A percentile compares a stretch with the other conserved stretches of the same genome.
Conservation (phyloP, 2,113 vertebrate species). For the Rhineura floridana region DNA sequence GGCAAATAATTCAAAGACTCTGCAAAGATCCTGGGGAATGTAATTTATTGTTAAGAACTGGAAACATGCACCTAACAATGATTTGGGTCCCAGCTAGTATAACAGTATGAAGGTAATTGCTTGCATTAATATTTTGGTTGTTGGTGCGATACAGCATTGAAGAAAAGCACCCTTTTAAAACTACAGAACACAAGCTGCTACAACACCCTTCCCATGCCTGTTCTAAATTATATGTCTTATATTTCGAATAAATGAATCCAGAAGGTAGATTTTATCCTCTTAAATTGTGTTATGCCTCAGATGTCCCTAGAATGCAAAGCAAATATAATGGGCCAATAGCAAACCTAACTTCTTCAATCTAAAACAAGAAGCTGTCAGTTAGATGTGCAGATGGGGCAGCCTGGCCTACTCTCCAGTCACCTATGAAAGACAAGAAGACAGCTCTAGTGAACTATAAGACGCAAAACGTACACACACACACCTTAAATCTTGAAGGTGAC, state of each 20-base stretch:
- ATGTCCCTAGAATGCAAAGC: neutral
- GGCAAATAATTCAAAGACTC: neutral
- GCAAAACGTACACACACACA: neutral
- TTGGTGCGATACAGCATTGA: neutral
- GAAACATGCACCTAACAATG: neutral
- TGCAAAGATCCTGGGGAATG: neutral
- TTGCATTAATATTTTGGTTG: slow-evolving; percentile 22
- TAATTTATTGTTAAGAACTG: neutral
- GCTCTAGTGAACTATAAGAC: slow-evolving; percentile 29
- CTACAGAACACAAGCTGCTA: slow-evolving; percentile 2
- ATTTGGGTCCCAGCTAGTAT: neutral
- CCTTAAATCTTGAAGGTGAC: neutral
- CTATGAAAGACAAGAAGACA: slow-evolving; percentile 30
- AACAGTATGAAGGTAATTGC: neutral
- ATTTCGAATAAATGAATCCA: slow-evolving; percentile 13
- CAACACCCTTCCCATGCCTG: neutral
- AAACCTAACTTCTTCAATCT: slow-evolving; percentile 28
- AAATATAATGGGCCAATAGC: slow-evolving; percentile 9
- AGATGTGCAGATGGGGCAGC: slow-evolving; percentile 3
- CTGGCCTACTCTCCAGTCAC: slow-evolving; percentile 23
- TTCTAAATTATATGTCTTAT: slow-evolving; percentile 19
- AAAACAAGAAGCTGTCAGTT: slow-evolving; percentile 30
- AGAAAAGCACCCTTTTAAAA: slow-evolving; percentile 18
- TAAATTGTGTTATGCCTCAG: slow-evolving; percentile 23
- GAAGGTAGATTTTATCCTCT: slow-evolving; percentile 26